These are phyloP conservation scores for Megaceryle alcyon DNA, from an alignment of 2,797 vertebrate genomes.

Conservation along the genomic window DNA sequence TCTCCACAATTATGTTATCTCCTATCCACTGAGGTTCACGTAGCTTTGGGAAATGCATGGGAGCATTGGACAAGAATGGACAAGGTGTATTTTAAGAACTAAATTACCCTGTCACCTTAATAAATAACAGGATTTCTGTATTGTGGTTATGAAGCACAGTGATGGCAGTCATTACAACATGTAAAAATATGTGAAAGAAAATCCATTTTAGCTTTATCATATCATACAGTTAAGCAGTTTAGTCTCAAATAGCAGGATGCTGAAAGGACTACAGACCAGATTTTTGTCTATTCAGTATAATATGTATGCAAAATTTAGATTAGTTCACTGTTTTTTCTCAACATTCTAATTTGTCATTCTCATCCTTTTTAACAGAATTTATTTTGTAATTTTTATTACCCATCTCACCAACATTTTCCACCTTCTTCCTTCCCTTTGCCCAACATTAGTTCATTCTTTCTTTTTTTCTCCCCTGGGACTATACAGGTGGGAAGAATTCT, in stretches of 20 bases:
- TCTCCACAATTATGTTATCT: background rate
- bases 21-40: background rate
- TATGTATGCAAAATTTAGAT: background rate
- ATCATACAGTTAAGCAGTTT: background rate
- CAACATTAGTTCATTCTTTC: background rate
- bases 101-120: background rate
- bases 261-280: background rate
- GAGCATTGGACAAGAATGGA: background rate
- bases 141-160: background rate
- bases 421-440: background rate
- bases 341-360: background rate
- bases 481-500: background rate
- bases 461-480: background rate
- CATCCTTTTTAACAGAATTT: background rate
- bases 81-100: background rate
- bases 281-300: background rate
- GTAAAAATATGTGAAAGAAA: background rate
- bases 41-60: background rate
- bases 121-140: background rate
- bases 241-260: background rate
- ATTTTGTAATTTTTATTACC: background rate
- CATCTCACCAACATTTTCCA: background rate
- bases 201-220: background rate
- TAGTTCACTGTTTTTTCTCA: background rate
- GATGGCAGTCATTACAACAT: background rate